These are phyloP conservation scores for Pseudorhiza aurosa DNA, from an alignment of 30 jellyfish, hydroid and myxozoan genomes.

Conservation along the genomic window DNA sequence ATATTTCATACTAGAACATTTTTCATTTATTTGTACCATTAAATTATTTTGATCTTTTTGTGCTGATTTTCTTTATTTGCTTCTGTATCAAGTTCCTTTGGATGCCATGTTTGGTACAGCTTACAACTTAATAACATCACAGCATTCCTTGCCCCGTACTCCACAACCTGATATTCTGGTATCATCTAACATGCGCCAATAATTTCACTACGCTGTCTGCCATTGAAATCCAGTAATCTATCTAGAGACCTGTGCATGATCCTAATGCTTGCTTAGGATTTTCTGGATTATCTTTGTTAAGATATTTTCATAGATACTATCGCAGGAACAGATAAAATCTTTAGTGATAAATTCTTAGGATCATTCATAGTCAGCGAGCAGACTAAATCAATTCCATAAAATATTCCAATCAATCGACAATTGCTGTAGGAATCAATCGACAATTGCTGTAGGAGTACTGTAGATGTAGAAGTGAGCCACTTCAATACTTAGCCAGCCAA, in stretches of 20 bases:
- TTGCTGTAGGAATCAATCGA: too few species aligned
- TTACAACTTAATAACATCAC: neutral
- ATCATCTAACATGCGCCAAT: neutral
- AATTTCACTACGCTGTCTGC: neutral
- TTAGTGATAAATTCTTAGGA: neutral
- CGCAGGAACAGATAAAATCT: neutral
- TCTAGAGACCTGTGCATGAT: neutral
- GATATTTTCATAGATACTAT: slow-evolving; percentile 5
- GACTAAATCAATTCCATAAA: neutral
- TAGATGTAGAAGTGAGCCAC: too few species aligned
- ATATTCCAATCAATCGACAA: neutral
- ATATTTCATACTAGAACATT: too few species aligned
- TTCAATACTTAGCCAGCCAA: too few species aligned
- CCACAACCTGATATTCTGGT: neutral
- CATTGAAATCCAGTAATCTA: slow-evolving; percentile 21
- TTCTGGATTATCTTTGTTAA: slow-evolving; percentile 6
- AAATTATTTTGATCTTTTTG: neutral
- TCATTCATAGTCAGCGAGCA: neutral
- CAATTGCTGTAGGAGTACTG: too few species aligned
- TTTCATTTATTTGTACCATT: neutral
- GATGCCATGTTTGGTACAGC: neutral
- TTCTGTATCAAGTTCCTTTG: neutral
- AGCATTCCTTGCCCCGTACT: neutral
- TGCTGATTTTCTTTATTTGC: neutral
- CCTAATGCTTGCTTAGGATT: slow-evolving; percentile 7